Percentiles rank a stretch among this genome's conserved stretches.
phyloP scores from a whole-genome alignment of 2,888 invertebrate species.

The Pinctada fucata region DNA sequence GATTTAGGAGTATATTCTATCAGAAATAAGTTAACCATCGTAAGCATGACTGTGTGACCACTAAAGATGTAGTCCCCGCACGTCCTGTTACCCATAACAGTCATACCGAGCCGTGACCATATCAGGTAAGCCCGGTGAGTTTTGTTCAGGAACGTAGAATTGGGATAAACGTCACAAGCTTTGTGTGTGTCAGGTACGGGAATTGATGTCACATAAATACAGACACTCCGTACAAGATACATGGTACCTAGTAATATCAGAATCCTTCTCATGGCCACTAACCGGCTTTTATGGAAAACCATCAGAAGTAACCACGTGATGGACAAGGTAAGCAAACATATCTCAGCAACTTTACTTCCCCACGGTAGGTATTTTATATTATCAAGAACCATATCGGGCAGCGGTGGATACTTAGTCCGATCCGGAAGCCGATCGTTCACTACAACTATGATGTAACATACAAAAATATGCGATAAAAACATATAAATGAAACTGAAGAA shows the following conservation, averaged over 20 bases:
- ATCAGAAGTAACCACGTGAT: neutral
- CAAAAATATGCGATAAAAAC: neutral
- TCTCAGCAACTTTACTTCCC: constrained; percentile 10
- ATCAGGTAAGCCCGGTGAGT: constrained; percentile 85
- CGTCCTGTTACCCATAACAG: constrained; percentile 83
- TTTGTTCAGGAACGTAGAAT: constrained; percentile 43
- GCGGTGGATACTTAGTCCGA: constrained; percentile 8
- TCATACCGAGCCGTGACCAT: constrained; percentile 98
- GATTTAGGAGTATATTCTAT: constrained; percentile 95
- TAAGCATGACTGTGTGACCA: constrained; percentile 97
- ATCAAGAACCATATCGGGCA: constrained; percentile 11
- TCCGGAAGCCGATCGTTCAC: constrained; percentile 9
- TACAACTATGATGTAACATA: neutral
- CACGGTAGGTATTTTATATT: constrained; percentile 7
- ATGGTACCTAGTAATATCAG: constrained; percentile 98
- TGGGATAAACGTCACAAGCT: constrained; percentile 84
- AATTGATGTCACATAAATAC: constrained; percentile 92
- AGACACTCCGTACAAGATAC: constrained; percentile 94
- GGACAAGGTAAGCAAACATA: neutral
- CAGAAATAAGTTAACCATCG: constrained; percentile 99
- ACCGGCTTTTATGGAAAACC: constrained; percentile 80
- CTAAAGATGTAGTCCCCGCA: constrained; percentile 99
- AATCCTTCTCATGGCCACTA: constrained; percentile 93
- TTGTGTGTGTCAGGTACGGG: constrained; percentile 99
- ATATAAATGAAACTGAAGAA: neutral